Evolutionary conservation across 2,797 vertebrate species (phyloP), one percentile per base, ranked within the genome.

Genomic region (Mormyrus hasselquistii): DNA sequence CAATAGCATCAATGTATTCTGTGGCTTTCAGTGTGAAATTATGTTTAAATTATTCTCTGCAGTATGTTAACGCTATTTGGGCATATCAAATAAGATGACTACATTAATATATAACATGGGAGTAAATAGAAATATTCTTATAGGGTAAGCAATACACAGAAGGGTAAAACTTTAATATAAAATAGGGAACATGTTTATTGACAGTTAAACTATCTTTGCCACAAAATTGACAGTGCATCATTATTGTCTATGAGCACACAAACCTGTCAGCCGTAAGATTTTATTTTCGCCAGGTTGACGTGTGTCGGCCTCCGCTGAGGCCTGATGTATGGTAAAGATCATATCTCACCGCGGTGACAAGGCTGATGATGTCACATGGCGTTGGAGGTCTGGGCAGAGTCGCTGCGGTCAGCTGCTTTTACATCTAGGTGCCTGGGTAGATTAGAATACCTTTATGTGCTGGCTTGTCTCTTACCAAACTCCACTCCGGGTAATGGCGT

Each of bases 1-100:
- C 73, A 44, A 79, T 44, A 7, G 73, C 73, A 79, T 41, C 38
- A 79, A 79, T n/a, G 14, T 79, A 14, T 44, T 44, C 73, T 34
- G 38, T 79, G 73, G 34, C 73, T 79, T 79, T 79, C 73, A 44
- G 38, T 79, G 38, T 79, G 73, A 79, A 79, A 79, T 79, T 79
- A 79, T 44, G 14, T 79, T 79, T 44, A 44, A 79, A 79, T 79
- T 79, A 79, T 79, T 79, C 84, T 25, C 6, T 86, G n/a, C 49
- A 25, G n/a, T 55, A 86, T 55, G 47, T 86, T 49, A 86, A 86
- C 47, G 53, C 47, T 86, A 41, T 87, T 41, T 59, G 34, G 86
- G 16, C 34, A 87, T 79, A 79, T 79, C 73, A 8, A 79, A 79
- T 44, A 8, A 19, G 38, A 41, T 79, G 73, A 79, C 38, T 79